Evolutionary conservation across 2,888 invertebrate species (phyloP), one percentile per base, ranked within the genome.

Genomic region (Cosmorhoe ocellata): DNA sequence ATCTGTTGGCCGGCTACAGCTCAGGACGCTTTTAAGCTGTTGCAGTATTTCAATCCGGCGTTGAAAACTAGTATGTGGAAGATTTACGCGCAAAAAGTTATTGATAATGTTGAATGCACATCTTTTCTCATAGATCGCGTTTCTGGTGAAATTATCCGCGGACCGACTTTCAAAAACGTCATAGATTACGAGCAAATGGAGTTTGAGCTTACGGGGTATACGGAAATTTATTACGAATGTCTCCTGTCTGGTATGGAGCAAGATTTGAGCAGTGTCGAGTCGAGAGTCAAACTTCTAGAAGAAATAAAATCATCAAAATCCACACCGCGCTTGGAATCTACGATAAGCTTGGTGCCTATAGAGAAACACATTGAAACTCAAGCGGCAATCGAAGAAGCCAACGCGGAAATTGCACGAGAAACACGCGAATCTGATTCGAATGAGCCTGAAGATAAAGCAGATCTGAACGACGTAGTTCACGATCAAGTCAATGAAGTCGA

Each of bases 41-140:
- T 89, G n/a, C 85, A 89, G 32, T 88, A 87, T 53, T 89, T 87
- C 27, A 89, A 89, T 56, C 87, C 88, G 0, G 74, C 74, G 0
- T 55, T 89, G 12, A 83, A 75, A 60, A 87, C 87, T 0, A 62
- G 68, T 39, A 38, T 70, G 24, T 89, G 88, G 87, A 80, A 79
- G 46, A 79, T 88, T 5, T 86, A 86, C 51, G 64, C 81, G 0
- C 85, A 86, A 48, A 85, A 81, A 55, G 59, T 61, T 0, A 48
- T 73, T 0, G 72, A 80, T 5, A 62, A 73, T 9, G 67, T 79
- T 0, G 85, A 88, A 56, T 64, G 63, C 14, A 84, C 86, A 0
- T 84, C 80, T 0, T 84, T 89, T 48, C 44, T 86, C 1, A 79
- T 88, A 2, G 88, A 89, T 45, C 64, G 82, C 12, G 73, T 85